Conservation (phyloP, 2,888 invertebrate species). For the Leptogaster cylindrica region DNA sequence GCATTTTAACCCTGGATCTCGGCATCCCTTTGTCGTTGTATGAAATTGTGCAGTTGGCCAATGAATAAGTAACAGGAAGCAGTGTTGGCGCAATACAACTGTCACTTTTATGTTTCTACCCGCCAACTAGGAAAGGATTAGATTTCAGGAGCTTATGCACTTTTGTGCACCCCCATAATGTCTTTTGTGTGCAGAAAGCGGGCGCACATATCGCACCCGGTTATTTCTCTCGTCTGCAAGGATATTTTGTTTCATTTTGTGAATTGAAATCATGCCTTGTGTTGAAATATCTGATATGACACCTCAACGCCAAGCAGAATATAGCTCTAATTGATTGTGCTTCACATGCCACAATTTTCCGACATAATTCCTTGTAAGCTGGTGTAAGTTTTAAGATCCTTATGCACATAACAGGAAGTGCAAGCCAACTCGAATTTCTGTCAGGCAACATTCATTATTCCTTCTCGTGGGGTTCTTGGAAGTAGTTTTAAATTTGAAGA, state of each 20-base stretch:
- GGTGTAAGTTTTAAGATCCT: neutral
- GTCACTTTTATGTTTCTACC: conserved; percentile 28
- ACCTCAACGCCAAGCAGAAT: conserved; percentile 5
- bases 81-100: conserved; percentile 26
- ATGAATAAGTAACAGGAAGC: conserved; percentile 23
- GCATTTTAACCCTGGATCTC: conserved; percentile 9
- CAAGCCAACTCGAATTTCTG: too few relatives aligned
- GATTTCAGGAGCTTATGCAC: conserved; percentile 11
- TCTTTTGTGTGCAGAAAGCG: conserved; percentile 15
- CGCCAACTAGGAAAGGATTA: conserved; percentile 24
- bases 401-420: too few relatives aligned
- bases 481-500: too few relatives aligned
- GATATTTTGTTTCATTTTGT: conserved; percentile 28
- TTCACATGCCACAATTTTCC: conserved; percentile 20
- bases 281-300: conserved; percentile 34
- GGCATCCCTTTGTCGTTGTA: conserved; percentile 12
- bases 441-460: too few relatives aligned
- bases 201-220: too few relatives aligned
- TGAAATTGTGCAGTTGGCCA: neutral
- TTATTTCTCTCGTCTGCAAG: neutral
- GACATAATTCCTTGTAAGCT: conserved; percentile 10
- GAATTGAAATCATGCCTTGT: conserved; percentile 25
- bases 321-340: conserved; percentile 20
- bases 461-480: too few relatives aligned
- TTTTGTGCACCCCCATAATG: neutral